Conservation (phyloP, 2,113 vertebrate genomes). For the Ageneiosus marmoratus region DNA sequence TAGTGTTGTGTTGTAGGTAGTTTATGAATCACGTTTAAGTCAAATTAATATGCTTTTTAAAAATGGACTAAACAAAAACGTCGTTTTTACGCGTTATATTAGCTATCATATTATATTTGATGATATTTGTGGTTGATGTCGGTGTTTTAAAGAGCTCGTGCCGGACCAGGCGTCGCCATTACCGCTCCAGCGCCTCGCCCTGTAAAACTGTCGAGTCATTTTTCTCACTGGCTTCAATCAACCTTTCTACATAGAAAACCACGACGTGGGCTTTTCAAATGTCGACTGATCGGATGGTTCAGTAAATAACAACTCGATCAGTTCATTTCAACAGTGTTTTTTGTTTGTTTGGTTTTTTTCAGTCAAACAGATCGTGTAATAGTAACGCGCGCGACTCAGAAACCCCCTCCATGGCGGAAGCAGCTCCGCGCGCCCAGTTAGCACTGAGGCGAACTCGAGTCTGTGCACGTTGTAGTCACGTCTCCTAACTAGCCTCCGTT, state of each 20-base stretch:
- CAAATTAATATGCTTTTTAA: neutral
- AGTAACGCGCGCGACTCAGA: constrained; percentile 29
- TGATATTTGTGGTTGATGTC: neutral
- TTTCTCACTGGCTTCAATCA: neutral
- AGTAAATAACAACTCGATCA: neutral
- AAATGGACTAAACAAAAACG: too few species aligned
- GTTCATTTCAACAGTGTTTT: constrained; percentile 9
- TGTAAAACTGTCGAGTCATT: constrained; percentile 58
- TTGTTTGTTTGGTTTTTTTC: neutral
- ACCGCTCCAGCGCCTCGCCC: constrained; percentile 65
- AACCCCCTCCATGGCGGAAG: constrained; percentile 67
- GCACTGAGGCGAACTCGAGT: constrained; percentile 71
- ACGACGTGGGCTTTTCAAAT: neutral
- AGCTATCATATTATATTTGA: too few species aligned
- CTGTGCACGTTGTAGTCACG: constrained; percentile 74
- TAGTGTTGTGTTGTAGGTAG: too few species aligned
- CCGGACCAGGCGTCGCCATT: constrained; percentile 68
- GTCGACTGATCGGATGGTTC: neutral
- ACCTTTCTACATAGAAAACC: neutral
- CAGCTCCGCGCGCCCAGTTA: constrained; percentile 59
- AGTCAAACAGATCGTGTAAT: neutral
- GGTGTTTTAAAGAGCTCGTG: constrained; percentile 22
- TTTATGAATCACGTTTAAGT: too few species aligned
- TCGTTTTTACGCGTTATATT: too few species aligned
- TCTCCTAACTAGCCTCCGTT: constrained; percentile 71